Evolutionary conservation across 2,888 invertebrate genomes (phyloP).

Genomic region (Cremastinae sp.): DNA sequence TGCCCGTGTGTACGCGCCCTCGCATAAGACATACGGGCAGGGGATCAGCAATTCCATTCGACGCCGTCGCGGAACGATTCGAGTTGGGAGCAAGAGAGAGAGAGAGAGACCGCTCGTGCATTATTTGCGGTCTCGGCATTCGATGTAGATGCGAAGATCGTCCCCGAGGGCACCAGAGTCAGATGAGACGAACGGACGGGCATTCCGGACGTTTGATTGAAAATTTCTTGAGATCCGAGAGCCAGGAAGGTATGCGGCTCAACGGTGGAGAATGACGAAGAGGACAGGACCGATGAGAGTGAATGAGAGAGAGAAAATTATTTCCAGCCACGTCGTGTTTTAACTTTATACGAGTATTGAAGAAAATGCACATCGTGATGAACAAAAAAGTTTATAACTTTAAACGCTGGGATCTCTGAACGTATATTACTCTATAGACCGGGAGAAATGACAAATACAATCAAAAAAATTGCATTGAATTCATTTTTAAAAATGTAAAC

Average conservation of each 20-base stretch:
- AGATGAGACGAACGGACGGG: conserved; percentile 66
- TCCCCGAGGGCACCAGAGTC: conserved; percentile 67
- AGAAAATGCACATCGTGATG: too few relatives aligned
- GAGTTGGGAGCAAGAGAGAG: conserved; percentile 4
- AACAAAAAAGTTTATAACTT: not conserved
- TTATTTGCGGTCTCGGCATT: conserved; percentile 75
- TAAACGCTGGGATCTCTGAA: too few relatives aligned
- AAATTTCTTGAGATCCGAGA: conserved; percentile 78
- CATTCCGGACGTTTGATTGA: conserved; percentile 80
- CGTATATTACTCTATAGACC: too few relatives aligned
- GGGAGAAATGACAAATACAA: too few relatives aligned
- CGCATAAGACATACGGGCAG: conserved; percentile 14
- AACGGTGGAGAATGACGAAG: conserved; percentile 46
- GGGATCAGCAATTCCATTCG: conserved; percentile 46
- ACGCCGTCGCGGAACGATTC: conserved; percentile 56
- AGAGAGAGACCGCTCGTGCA: conserved; percentile 68
- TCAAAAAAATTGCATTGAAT: too few relatives aligned
- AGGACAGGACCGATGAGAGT: conserved; percentile 7
- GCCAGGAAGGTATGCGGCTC: conserved; percentile 70
- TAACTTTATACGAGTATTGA: not conserved
- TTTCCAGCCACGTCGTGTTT: conserved; percentile 4
- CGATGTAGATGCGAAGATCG: conserved; percentile 65
- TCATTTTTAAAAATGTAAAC: too few relatives aligned
- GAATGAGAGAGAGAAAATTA: conserved; percentile 5
- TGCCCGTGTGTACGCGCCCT: conserved; percentile 41